Conservation (phyloP, 2,888 invertebrate genomes). For the Myopa testacea region DNA sequence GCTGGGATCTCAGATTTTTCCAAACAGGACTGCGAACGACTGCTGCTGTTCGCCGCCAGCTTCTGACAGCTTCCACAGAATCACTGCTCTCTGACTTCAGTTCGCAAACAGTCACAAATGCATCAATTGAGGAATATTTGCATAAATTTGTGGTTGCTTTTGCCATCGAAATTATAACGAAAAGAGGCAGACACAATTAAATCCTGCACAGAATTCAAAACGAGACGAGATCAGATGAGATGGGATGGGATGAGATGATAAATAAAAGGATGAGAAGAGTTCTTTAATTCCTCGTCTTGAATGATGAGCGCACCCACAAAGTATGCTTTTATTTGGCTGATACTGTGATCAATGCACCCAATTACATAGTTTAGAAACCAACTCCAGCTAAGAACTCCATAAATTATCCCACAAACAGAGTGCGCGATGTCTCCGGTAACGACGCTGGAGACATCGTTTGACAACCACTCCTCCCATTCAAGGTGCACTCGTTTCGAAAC, state of each 20-base stretch:
- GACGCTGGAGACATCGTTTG: too few species aligned
- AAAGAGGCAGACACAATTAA: not conserved
- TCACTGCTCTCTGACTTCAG: not conserved
- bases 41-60: not conserved
- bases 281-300: too few species aligned
- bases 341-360: too few species aligned
- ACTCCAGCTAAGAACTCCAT: not conserved
- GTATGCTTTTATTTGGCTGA: too few species aligned
- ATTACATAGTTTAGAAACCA: too few species aligned
- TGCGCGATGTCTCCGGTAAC: not conserved
- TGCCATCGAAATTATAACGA: not conserved
- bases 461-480: not conserved
- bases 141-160: slow-evolving; percentile 25
- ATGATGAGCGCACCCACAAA: too few species aligned
- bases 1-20: not conserved
- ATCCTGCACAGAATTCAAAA: not conserved
- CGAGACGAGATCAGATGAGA: too few species aligned
- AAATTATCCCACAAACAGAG: not conserved
- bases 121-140: slow-evolving; percentile 32
- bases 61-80: not conserved
- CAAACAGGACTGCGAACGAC: not conserved
- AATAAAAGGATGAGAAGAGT: not conserved
- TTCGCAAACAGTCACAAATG: slow-evolving; percentile 30
- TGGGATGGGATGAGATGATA: not conserved
- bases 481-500: slow-evolving; percentile 11